Percentiles rank a stretch among this genome's conserved stretches.
Conservation (phyloP, 2,797 vertebrate genomes). For the Micromesistius poutassou region DNA sequence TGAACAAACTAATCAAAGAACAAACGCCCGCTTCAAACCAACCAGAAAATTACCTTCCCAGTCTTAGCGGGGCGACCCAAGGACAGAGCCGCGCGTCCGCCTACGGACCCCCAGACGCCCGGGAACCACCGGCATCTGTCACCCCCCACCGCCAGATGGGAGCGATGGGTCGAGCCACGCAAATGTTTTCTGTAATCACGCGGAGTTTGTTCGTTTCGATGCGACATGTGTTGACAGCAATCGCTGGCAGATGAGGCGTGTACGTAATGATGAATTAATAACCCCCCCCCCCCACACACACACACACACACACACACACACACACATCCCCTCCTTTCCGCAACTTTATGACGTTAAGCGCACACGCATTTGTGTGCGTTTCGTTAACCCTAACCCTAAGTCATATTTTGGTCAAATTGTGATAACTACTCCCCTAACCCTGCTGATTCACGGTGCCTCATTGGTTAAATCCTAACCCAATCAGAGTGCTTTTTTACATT, state of each 20-base stretch:
- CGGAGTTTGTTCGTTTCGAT: slow-evolving; percentile 7
- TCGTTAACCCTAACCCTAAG: too few relatives aligned
- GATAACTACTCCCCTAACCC: too few relatives aligned
- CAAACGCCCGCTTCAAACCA: slow-evolving; percentile 78
- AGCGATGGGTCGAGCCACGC: background rate
- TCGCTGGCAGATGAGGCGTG: background rate
- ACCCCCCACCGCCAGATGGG: slow-evolving; percentile 45
- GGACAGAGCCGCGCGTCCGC: slow-evolving; percentile 49
- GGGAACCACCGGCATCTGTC: slow-evolving; percentile 43
- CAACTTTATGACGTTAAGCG: too few relatives aligned
- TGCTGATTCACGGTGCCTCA: too few relatives aligned
- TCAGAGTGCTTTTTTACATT: too few relatives aligned
- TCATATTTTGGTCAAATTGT: too few relatives aligned
- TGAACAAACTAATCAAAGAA: slow-evolving; percentile 81
- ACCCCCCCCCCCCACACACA: too few relatives aligned
- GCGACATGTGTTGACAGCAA: slow-evolving; percentile 12
- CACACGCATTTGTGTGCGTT: too few relatives aligned
- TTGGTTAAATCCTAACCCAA: too few relatives aligned
- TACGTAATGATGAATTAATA: background rate
- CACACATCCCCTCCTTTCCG: background rate
- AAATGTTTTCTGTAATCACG: background rate
- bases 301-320: too few relatives aligned
- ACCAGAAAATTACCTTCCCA: slow-evolving; percentile 80
- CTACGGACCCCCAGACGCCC: too few relatives aligned
- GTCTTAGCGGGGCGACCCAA: slow-evolving; percentile 74